Conservation (phyloP, 2,888 invertebrate genomes). For the Drosophila niveifrons region DNA sequence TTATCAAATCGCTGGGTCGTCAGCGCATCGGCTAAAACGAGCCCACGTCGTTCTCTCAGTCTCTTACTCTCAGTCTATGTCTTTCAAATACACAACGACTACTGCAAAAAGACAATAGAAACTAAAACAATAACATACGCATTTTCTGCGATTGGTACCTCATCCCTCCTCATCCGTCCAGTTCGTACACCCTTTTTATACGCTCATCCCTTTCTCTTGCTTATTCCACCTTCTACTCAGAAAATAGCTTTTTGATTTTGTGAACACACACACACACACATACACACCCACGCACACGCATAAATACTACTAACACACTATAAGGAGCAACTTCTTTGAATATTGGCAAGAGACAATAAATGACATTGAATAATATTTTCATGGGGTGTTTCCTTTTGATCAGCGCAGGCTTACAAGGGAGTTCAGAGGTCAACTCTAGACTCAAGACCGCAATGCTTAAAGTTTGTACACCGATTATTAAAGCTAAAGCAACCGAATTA, state of each 20-base stretch:
- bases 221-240: not conserved
- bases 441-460: too few species aligned
- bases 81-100: too few species aligned
- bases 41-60: too few species aligned
- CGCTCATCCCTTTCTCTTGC: not conserved
- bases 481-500: too few species aligned
- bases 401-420: too few species aligned
- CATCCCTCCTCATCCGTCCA: not conserved
- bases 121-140: constrained; percentile 16
- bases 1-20: constrained; percentile 87
- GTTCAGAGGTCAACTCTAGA: too few species aligned
- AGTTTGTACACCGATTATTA: too few species aligned
- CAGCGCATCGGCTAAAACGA: constrained; percentile 65
- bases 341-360: constrained; percentile 12
- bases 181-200: not conserved
- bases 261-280: not conserved
- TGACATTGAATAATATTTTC: not conserved
- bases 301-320: not conserved
- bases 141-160: constrained; percentile 29
- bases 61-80: too few species aligned
- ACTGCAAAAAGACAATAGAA: not conserved
- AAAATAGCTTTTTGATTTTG: constrained; percentile 36
- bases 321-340: not conserved
- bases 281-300: not conserved
- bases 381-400: not conserved